Percentiles rank a stretch among this genome's conserved stretches.
Conservation (phyloP, 2,888 invertebrate genomes). For the Drosophila nr. perissopoda region DNA sequence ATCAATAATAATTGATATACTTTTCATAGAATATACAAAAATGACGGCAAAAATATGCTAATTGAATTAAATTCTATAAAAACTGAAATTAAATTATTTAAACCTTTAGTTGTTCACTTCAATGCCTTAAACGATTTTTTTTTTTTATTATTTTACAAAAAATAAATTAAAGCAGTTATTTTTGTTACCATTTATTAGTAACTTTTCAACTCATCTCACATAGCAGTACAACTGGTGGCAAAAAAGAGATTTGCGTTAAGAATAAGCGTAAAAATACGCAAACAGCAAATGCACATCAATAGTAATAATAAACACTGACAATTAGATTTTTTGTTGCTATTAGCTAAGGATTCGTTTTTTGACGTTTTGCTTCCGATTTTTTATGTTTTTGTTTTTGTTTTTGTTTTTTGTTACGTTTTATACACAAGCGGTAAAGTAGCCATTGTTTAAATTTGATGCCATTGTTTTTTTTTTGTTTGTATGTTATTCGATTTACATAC, state of each 20-base stretch:
- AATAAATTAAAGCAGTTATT: conserved; percentile 45
- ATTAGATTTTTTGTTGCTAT: conserved; percentile 55
- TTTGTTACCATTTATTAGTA: conserved; percentile 12
- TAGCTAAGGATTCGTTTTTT: conserved; percentile 56
- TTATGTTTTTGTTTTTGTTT: conserved; percentile 7
- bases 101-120: conserved; percentile 17
- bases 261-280: conserved; percentile 57
- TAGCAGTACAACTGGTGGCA: conserved; percentile 32
- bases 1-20: conserved; percentile 56
- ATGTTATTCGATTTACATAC: conserved; percentile 52
- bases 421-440: conserved; percentile 69
- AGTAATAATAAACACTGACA: conserved; percentile 74
- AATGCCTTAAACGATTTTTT: conserved; percentile 10
- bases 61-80: conserved; percentile 74
- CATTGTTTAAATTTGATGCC: conserved; percentile 30
- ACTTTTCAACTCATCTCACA: conserved; percentile 29
- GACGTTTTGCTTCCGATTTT: conserved; percentile 20
- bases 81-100: conserved; percentile 44
- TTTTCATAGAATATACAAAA: conserved; percentile 55
- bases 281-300: conserved; percentile 70
- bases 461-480: conserved; percentile 28
- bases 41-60: conserved; percentile 66
- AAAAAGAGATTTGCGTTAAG: conserved; percentile 48
- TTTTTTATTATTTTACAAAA: conserved; percentile 11
- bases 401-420: conserved; percentile 26